phyloP scores from a whole-genome alignment of 92 coral and sea anemone species.

The Palythoa grandiflora region DNA sequence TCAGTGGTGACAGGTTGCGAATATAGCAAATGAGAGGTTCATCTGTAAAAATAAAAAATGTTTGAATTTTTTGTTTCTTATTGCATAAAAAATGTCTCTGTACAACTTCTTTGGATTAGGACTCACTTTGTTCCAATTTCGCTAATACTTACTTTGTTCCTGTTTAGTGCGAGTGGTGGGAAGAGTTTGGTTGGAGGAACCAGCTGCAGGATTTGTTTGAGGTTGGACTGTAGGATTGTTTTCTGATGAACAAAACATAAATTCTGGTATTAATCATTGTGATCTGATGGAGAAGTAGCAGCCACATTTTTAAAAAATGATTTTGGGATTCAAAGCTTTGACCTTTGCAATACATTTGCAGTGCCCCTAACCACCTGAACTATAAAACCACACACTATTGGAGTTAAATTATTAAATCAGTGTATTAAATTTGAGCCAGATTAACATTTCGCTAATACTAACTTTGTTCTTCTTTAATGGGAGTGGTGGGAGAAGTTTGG shows the following conservation, averaged over 20 bases:
- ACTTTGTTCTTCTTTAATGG: conserved; percentile 60
- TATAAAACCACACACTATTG: conserved; percentile 31
- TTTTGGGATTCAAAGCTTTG: conserved; percentile 25
- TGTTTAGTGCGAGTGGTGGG: conserved; percentile 61
- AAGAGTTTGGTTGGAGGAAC: conserved; percentile 48
- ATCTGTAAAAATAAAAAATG: conserved; percentile 25
- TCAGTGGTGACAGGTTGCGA: conserved; percentile 68
- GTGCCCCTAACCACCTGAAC: conserved; percentile 29
- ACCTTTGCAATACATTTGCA: conserved; percentile 29
- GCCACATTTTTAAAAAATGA: conserved; percentile 23
- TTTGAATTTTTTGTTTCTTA: conserved; percentile 25
- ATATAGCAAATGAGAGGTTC: conserved; percentile 61
- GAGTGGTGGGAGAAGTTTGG: conserved; percentile 59
- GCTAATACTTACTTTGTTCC: conserved; percentile 63
- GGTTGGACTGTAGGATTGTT: conserved; percentile 16
- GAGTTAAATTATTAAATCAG: conserved; percentile 23
- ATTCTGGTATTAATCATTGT: conserved; percentile 35
- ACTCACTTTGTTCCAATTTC: conserved; percentile 37
- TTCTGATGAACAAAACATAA: conserved; percentile 41
- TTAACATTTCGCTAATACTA: conserved; percentile 49
- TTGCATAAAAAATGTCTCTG: conserved; percentile 42
- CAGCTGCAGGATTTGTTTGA: conserved; percentile 41
- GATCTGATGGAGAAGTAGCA: conserved; percentile 30
- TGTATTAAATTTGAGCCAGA: conserved; percentile 28
- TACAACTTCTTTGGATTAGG: conserved; percentile 44